Conservation (phyloP, 1,140 invertebrate species). For the Drosophila sp. region DNA sequence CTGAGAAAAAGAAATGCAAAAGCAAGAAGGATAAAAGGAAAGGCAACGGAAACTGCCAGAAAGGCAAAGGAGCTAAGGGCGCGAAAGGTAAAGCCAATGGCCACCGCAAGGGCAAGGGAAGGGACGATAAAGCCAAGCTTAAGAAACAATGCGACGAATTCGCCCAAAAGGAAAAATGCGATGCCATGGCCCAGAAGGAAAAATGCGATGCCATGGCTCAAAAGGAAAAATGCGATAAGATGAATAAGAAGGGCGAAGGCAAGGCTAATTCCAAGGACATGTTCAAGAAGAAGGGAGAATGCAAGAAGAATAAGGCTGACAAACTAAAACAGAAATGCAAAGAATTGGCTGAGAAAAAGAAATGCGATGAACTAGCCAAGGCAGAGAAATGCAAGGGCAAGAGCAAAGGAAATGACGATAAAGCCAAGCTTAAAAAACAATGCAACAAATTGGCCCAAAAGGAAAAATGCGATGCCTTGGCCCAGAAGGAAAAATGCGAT, state of each 20-base stretch:
- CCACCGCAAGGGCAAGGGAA: not conserved
- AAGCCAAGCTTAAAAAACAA: not conserved
- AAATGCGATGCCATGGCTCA: constrained; percentile 10
- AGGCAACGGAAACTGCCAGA: not conserved
- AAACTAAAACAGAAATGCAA: too few species aligned
- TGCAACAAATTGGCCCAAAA: not conserved
- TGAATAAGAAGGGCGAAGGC: not conserved
- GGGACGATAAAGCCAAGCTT: not conserved
- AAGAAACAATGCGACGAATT: not conserved
- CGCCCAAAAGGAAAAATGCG: constrained; percentile 8
- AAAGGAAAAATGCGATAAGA: constrained; percentile 12
- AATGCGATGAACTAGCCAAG: constrained; percentile 2
- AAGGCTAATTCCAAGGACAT: not conserved
- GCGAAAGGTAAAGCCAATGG: not conserved
- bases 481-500: constrained; percentile 8
- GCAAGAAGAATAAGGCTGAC: too few species aligned
- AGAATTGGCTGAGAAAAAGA: not conserved
- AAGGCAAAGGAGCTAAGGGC: not conserved
- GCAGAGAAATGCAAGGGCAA: constrained; percentile 4
- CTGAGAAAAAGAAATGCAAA: not conserved
- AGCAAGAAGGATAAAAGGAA: not conserved
- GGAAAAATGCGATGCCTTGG: constrained; percentile 7
- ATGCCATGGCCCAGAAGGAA: constrained; percentile 7
- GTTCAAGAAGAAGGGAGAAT: too few species aligned
- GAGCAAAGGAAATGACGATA: not conserved